Percentiles rank a stretch among this genome's conserved stretches.
Conservation (phyloP, 2,888 invertebrate species). For the Eurytoma californica region DNA sequence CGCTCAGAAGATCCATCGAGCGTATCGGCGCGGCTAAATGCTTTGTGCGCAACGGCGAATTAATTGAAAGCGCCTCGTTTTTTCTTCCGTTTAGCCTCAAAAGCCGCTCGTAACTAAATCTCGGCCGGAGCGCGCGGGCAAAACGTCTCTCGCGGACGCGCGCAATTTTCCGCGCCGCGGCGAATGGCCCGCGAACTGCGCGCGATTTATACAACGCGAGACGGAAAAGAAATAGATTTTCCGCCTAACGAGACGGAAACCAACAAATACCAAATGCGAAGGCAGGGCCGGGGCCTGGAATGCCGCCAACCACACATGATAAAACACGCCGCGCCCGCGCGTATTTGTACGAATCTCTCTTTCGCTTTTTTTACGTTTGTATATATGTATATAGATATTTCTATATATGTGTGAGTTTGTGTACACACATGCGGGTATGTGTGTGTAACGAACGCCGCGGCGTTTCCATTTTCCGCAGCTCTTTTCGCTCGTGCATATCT, state of each 20-base stretch:
- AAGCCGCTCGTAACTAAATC: too few species aligned
- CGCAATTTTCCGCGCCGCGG: slow-evolving; percentile 32
- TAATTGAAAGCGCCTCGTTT: neutral
- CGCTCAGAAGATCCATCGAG: neutral
- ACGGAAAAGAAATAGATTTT: slow-evolving; percentile 70
- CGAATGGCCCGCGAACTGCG: slow-evolving; percentile 23
- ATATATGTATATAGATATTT: neutral
- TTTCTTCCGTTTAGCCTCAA: neutral
- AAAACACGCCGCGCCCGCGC: slow-evolving; percentile 65
- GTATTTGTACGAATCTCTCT: neutral
- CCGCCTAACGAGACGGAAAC: slow-evolving; percentile 70
- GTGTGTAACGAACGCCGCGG: neutral
- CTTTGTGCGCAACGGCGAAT: neutral
- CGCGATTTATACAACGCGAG: slow-evolving; percentile 40
- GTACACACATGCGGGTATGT: too few species aligned
- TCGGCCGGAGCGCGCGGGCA: too few species aligned
- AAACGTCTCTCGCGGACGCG: neutral
- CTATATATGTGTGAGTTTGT: neutral
- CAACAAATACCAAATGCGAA: slow-evolving; percentile 68
- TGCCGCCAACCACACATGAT: slow-evolving; percentile 67
- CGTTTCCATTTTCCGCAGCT: neutral
- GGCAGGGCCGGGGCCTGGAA: slow-evolving; percentile 64
- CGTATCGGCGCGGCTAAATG: neutral
- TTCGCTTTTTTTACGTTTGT: neutral
- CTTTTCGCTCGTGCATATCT: neutral